Percentiles rank a stretch among this genome's conserved stretches.
Conservation (phyloP, 2,797 vertebrate species). For the Erithacus rubecula region DNA sequence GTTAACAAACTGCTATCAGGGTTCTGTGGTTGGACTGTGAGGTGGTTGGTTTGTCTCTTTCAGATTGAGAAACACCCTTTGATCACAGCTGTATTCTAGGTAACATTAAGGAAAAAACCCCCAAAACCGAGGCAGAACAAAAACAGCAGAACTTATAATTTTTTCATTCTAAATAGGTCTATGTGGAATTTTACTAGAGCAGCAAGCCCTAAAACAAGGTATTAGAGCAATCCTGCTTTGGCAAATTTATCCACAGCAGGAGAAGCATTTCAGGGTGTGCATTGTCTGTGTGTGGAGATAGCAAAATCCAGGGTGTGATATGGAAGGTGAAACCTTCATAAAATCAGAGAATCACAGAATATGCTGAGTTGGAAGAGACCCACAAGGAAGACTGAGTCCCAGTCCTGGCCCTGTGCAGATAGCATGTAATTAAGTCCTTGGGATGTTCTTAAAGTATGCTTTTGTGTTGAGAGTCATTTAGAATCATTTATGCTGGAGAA, state of each 20-base stretch:
- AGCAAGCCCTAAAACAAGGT: neutral
- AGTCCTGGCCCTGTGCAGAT: neutral
- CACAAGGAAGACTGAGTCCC: neutral
- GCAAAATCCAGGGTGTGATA: neutral
- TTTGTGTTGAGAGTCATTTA: neutral
- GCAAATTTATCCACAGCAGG: neutral
- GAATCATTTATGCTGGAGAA: neutral
- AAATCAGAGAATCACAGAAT: neutral
- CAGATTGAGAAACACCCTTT: neutral
- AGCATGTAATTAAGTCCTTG: neutral
- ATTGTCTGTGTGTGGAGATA: fast-evolving
- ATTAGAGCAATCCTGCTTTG: neutral
- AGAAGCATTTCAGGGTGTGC: neutral
- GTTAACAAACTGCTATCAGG: neutral
- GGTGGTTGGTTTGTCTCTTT: neutral
- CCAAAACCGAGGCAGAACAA: neutral
- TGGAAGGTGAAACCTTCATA: neutral
- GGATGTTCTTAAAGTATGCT: neutral
- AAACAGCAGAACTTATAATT: neutral
- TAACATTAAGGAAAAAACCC: neutral
- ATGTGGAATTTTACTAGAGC: neutral
- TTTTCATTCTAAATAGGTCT: neutral
- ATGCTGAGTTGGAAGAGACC: neutral
- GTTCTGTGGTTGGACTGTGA: neutral
- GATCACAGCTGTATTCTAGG: neutral